Conservation (phyloP, 1,140 invertebrate species). For the Intoshia linei region DNA sequence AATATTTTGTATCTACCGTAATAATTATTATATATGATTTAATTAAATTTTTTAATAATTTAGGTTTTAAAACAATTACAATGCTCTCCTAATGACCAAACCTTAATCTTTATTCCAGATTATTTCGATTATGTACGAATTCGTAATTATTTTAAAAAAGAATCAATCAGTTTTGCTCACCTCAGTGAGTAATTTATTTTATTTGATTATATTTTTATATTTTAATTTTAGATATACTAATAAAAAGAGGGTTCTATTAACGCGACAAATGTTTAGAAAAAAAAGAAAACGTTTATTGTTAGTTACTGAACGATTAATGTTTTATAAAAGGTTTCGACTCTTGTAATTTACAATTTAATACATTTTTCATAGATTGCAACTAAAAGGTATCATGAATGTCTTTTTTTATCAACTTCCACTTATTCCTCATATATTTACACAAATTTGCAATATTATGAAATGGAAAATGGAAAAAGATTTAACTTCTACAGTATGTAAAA, state of each 20-base stretch:
- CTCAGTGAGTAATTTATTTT: slow-evolving; percentile 17
- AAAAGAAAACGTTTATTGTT: too few species aligned
- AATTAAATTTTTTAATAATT: background rate
- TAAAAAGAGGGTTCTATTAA: background rate
- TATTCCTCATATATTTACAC: too few species aligned
- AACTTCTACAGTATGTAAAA: too few species aligned
- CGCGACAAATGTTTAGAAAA: slow-evolving; percentile 1
- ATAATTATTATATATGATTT: slow-evolving; percentile 1
- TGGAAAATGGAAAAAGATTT: too few species aligned
- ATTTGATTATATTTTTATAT: background rate
- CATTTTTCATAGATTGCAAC: too few species aligned
- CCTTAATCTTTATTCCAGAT: slow-evolving; percentile 55
- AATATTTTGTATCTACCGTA: too few species aligned
- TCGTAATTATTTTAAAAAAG: slow-evolving; percentile 56
- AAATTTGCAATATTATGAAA: too few species aligned
- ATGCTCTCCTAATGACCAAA: slow-evolving; percentile 26
- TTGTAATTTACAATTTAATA: too few species aligned
- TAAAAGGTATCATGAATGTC: too few species aligned
- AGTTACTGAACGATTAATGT: too few species aligned
- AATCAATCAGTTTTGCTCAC: slow-evolving; percentile 43
- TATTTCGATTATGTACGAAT: slow-evolving; percentile 76
- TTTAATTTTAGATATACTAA: background rate
- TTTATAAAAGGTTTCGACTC: too few species aligned
- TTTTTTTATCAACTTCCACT: too few species aligned
- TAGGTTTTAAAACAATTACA: background rate